A percentile compares a stretch with the other conserved stretches of the same genome.
Conservation (phyloP, 2,113 vertebrate species). For the Mormyrus lacerda region DNA sequence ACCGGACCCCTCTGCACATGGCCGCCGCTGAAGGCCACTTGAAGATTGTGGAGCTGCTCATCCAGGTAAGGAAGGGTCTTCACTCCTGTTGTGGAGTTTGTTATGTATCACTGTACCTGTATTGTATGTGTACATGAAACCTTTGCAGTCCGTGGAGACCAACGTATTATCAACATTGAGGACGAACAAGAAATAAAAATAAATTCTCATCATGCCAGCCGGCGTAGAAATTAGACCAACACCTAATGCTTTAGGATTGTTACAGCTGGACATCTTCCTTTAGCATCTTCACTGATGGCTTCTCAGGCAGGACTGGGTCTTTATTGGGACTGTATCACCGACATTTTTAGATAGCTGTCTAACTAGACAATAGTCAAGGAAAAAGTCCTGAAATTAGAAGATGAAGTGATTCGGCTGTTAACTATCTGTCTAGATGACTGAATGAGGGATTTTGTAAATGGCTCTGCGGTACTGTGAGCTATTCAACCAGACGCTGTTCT, state of each 20-base stretch:
- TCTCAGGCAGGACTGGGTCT: background rate
- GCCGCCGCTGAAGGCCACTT: slow-evolving; percentile 78
- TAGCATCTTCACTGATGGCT: background rate
- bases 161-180: background rate
- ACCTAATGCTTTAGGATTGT: background rate
- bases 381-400: background rate
- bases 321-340: background rate
- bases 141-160: background rate
- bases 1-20: slow-evolving; percentile 87
- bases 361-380: background rate
- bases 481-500: background rate
- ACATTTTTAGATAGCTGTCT: background rate
- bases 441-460: background rate
- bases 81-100: background rate
- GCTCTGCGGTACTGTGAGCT: background rate
- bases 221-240: background rate
- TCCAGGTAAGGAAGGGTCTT: slow-evolving; percentile 58
- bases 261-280: background rate
- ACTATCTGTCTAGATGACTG: background rate
- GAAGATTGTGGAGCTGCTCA: slow-evolving; percentile 78
- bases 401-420: background rate
- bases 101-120: background rate
- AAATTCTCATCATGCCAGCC: background rate
- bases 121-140: background rate
- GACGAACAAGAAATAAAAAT: background rate